These are phyloP conservation scores for Esperia sulphurella DNA, from an alignment of 2,888 invertebrate species.

Conservation along the genomic window DNA sequence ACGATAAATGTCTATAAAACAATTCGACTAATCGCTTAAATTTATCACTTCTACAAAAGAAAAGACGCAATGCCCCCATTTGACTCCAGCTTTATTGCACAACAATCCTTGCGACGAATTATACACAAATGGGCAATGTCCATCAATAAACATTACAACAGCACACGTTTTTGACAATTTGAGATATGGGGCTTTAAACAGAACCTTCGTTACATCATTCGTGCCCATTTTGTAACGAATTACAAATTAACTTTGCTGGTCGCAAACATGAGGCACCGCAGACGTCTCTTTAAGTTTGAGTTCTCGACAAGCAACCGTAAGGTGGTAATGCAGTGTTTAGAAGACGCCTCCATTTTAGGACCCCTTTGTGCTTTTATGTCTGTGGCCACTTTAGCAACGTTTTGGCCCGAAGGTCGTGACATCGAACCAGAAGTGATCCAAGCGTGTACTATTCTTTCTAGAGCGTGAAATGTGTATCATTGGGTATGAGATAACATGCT, in stretches of 20 bases:
- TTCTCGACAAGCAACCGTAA: not conserved
- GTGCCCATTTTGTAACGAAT: conserved; percentile 1
- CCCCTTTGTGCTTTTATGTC: not conserved
- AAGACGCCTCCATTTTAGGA: not conserved
- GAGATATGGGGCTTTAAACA: not conserved
- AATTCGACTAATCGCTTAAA: too few species aligned
- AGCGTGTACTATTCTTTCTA: not conserved
- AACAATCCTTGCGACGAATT: conserved; percentile 15
- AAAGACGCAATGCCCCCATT: conserved; percentile 1
- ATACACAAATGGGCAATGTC: conserved; percentile 17
- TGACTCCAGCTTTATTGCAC: conserved; percentile 15
- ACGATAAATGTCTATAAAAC: too few species aligned
- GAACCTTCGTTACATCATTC: not conserved
- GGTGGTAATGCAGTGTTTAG: not conserved
- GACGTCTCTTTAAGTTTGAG: not conserved
- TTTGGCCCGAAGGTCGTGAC: conserved; percentile 7
- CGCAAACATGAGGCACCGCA: not conserved
- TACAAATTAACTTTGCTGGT: not conserved
- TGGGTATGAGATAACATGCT: too few species aligned
- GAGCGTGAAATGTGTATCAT: too few species aligned
- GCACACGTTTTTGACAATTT: conserved; percentile 3
- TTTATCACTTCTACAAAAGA: conserved; percentile 1
- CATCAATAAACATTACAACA: conserved; percentile 28
- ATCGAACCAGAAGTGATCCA: not conserved
- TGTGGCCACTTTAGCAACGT: not conserved